Base-by-base conservation (phyloP, 2,113 vertebrate genomes). In the Poeciliopsis prolifica region DNA sequence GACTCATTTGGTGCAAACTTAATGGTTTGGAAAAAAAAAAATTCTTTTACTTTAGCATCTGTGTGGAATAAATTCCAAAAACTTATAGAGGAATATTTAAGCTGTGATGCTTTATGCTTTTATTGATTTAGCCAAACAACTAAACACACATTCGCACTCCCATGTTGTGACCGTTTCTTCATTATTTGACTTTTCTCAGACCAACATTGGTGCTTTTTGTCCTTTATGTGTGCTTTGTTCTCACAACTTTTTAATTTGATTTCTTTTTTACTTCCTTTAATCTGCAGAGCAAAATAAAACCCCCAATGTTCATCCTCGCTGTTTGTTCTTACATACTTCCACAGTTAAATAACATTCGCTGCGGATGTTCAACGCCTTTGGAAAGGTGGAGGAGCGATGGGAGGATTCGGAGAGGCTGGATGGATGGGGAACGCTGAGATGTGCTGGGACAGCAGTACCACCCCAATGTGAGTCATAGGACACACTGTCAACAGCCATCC, bases 401-500 rank as follows among this genome's bases (percentile, higher is more conserved):
- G 72, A 72, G 62, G 44, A 63, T 28, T 10, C 22, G 62, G 24
- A 14, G 44, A 30, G 35, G 12, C 42, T 69, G 35, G 28, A 1
- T 35, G 48, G 35, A 44, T 62, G 42, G 29, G 68, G 64, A 40
- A 65, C n/a, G 70, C 31, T 72, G 74, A 87, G 51, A 91, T 91
- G 63, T 89, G 89, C 88, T 82, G 79, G 86, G 82, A 88, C 84
- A 88, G 88, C 85, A 89, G 82, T 78, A 84, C 77, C 85, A 82
- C 72, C 70, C 86, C 51, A 61, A 86, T 71, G 82, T 88, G 89
- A 87, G 76, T 92, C 89, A 91, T 70, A 79, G 83, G 85, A 86
- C 83, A 79, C 80, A 70, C 86, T 91, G 89, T 90, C 90, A 91
- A 81, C 81, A 88, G 81, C 74, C 84, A 87, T 90, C 88, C 75